Percentiles rank a stretch among this genome's conserved stretches.
Evolutionary conservation across 2,797 vertebrate species (phyloP).

Genomic region (Pitangus sulphuratus): DNA sequence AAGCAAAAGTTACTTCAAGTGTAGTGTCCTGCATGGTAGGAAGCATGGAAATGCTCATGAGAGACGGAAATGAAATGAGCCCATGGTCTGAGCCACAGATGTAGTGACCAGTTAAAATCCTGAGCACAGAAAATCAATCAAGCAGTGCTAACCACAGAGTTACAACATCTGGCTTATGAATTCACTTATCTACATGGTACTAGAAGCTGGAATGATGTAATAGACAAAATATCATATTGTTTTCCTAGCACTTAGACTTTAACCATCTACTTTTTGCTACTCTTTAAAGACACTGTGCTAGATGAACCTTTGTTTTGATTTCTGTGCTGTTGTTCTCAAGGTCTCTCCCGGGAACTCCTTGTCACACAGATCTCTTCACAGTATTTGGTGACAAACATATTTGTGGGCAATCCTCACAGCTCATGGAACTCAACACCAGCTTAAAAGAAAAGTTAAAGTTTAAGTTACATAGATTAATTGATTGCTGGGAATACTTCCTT

Average conservation of each 20-base stretch:
- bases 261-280: neutral
- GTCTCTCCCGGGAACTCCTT: neutral
- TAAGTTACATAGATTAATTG: neutral
- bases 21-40: neutral
- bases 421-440: neutral
- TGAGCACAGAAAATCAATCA: slow-evolving; percentile 20
- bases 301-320: neutral
- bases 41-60: neutral
- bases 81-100: slow-evolving; percentile 12
- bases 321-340: neutral
- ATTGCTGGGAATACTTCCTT: neutral
- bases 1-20: slow-evolving; percentile 27
- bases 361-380: neutral
- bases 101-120: slow-evolving; percentile 24
- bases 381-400: neutral
- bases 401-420: neutral
- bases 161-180: slow-evolving; percentile 39
- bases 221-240: slow-evolving; percentile 21
- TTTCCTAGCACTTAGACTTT: neutral
- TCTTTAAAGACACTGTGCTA: neutral
- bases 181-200: neutral
- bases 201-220: neutral
- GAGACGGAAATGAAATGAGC: neutral
- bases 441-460: neutral
- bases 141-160: slow-evolving; percentile 13